phyloP scores from a whole-genome alignment of 92 coral and sea anemone genomes.

The Paramuricea clavata region DNA sequence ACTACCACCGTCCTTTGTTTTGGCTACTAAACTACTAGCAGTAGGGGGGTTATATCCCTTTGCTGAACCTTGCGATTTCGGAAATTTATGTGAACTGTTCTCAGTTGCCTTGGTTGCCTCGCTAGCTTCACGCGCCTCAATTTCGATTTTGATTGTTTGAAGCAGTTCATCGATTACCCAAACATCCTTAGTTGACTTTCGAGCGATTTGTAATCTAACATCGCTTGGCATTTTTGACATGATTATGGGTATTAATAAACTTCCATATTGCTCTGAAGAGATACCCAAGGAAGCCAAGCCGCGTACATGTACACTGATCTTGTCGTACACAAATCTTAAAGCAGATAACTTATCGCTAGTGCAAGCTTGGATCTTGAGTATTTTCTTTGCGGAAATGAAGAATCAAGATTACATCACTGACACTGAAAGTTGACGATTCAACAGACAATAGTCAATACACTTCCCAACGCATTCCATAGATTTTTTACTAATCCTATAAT shows the following conservation, averaged over 20 bases:
- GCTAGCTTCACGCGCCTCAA: constrained; percentile 35
- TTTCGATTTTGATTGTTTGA: constrained; percentile 20
- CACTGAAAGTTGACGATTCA: too few relatives aligned
- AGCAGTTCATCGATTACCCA: constrained; percentile 41
- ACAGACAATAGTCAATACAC: too few relatives aligned
- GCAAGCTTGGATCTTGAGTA: constrained; percentile 9
- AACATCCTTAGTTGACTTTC: constrained; percentile 6
- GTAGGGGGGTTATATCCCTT: too few relatives aligned
- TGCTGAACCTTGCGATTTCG: too few relatives aligned
- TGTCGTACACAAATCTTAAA: not conserved
- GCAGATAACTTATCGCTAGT: not conserved
- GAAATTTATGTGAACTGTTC: too few relatives aligned
- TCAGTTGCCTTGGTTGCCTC: constrained; percentile 9
- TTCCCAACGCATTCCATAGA: too few relatives aligned
- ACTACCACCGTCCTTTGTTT: too few relatives aligned
- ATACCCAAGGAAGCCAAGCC: not conserved
- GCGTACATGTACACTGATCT: constrained; percentile 7
- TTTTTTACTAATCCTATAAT: too few relatives aligned
- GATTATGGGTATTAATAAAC: not conserved
- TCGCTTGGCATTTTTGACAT: constrained; percentile 5
- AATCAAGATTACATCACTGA: too few relatives aligned
- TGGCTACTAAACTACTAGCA: too few relatives aligned
- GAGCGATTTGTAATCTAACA: not conserved
- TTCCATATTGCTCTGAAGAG: not conserved
- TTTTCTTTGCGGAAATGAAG: too few relatives aligned